Percentiles rank a stretch among this genome's conserved stretches.
phyloP scores from a whole-genome alignment of 2,797 vertebrate genomes.

The Gymnocypris eckloni region DNA sequence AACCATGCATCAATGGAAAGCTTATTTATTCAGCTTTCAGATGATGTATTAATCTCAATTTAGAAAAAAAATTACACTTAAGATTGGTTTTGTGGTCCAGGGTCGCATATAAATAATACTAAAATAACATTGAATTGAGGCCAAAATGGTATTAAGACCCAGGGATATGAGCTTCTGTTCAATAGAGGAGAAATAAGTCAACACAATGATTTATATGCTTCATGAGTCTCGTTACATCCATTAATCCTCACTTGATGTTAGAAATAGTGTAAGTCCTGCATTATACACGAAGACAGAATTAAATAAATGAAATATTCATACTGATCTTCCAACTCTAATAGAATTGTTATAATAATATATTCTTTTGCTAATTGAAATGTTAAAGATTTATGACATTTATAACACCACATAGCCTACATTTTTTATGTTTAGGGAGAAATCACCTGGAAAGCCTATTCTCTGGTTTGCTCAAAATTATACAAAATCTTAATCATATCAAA shows the following conservation, averaged over 20 bases:
- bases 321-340: background rate
- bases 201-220: background rate
- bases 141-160: background rate
- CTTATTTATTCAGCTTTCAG: too few species aligned
- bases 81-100: too few species aligned
- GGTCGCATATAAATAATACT: background rate
- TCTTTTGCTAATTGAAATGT: slow-evolving; percentile 13
- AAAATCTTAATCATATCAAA: background rate
- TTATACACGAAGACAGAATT: slow-evolving; percentile 3
- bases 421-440: background rate
- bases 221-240: background rate
- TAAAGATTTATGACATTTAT: background rate
- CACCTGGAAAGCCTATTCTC: background rate
- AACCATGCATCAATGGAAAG: too few species aligned
- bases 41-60: too few species aligned
- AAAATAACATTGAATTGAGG: background rate
- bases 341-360: background rate
- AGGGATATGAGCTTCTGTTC: background rate
- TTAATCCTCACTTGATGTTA: background rate
- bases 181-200: background rate
- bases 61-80: too few species aligned
- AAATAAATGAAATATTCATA: slow-evolving; percentile 10
- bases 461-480: background rate
- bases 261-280: background rate
- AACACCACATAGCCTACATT: background rate